Evolutionary conservation across 1,140 invertebrate genomes (phyloP).

Genomic region (Zaprionus capensis): DNA sequence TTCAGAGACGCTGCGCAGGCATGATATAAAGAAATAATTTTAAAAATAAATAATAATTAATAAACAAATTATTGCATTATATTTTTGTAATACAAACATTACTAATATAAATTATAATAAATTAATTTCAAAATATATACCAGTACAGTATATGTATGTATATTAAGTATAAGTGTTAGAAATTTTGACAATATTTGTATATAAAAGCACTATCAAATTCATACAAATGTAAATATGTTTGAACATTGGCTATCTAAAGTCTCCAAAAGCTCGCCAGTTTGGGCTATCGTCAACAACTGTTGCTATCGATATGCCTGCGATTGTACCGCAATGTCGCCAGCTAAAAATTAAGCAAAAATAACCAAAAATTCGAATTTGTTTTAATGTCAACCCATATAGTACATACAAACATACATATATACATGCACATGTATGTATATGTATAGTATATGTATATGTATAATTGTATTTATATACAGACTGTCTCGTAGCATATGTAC

Average conservation of each 20-base stretch:
- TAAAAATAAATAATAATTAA: background rate
- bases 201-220: too few species aligned
- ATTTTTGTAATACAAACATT: too few species aligned
- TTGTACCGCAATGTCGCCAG: conserved; percentile 13
- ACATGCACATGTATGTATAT: conserved; percentile 11
- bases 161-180: too few species aligned
- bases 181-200: too few species aligned
- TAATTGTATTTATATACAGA: background rate
- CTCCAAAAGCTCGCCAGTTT: too few species aligned
- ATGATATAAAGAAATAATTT: background rate
- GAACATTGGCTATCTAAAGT: too few species aligned
- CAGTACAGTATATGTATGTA: too few species aligned
- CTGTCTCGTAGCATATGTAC: background rate
- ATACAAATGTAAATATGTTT: too few species aligned
- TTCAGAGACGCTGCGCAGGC: background rate
- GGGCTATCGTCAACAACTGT: background rate
- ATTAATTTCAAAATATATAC: too few species aligned
- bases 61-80: background rate
- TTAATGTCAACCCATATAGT: conserved; percentile 49
- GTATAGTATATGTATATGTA: conserved; percentile 2
- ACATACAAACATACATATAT: conserved; percentile 8
- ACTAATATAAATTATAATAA: too few species aligned
- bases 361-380: conserved; percentile 32
- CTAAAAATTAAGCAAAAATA: conserved; percentile 41
- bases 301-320: background rate